Conservation (phyloP, 2,888 invertebrate genomes). For the Pammene aurita region DNA sequence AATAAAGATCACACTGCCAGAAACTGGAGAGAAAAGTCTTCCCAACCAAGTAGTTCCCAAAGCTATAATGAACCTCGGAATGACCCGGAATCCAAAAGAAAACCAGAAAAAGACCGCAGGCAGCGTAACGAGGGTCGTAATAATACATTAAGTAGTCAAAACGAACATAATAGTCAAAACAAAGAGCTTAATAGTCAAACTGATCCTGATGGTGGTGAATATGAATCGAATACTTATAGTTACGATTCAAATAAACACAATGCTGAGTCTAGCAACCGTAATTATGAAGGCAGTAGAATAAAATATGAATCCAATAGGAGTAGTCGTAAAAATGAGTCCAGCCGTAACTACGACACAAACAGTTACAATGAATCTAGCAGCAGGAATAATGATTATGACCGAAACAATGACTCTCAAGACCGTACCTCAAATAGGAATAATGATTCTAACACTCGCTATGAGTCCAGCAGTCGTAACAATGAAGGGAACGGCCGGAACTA, state of each 20-base stretch:
- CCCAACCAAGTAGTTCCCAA: conserved; percentile 36
- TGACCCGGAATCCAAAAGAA: conserved; percentile 60
- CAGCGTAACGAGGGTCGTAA: conserved; percentile 27
- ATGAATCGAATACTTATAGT: conserved; percentile 33
- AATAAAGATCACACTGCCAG: conserved; percentile 42
- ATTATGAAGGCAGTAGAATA: conserved; percentile 34
- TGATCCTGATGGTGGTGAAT: conserved; percentile 27
- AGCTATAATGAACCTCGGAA: conserved; percentile 50
- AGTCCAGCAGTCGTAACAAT: conserved; percentile 23
- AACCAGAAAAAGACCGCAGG: conserved; percentile 47
- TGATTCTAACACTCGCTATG: conserved; percentile 20
- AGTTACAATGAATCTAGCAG: conserved; percentile 51
- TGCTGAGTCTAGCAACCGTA: conserved; percentile 30
- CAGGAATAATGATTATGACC: conserved; percentile 49
- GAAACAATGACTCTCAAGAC: conserved; percentile 31
- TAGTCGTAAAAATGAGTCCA: conserved; percentile 51
- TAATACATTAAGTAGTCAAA: conserved; percentile 30
- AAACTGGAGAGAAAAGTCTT: conserved; percentile 36
- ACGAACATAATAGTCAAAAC: conserved; percentile 32
- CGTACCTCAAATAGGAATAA: conserved; percentile 25
- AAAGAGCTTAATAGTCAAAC: conserved; percentile 22
- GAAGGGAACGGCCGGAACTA: conserved; percentile 40
- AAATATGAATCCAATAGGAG: conserved; percentile 47
- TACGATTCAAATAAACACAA: conserved; percentile 19
- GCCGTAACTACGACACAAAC: conserved; percentile 53